A percentile compares a stretch with the other conserved stretches of the same genome.
These are phyloP conservation scores for Coelopa frigida DNA, from an alignment of 1,140 invertebrate genomes.

Conservation along the genomic window DNA sequence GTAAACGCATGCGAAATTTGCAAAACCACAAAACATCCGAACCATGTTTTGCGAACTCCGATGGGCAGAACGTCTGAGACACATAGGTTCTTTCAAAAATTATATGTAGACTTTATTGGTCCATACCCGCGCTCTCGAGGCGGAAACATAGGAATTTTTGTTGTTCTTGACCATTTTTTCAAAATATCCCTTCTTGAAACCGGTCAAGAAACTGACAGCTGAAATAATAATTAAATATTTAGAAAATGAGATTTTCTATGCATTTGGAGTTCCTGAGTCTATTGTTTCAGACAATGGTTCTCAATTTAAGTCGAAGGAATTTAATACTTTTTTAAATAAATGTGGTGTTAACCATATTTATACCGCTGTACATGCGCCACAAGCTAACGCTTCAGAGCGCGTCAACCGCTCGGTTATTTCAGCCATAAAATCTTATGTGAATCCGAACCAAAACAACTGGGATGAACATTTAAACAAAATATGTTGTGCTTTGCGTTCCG, in stretches of 20 bases:
- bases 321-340: no score
- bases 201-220: not conserved
- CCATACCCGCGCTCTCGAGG: slow-evolving; percentile 6
- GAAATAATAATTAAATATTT: slow-evolving; percentile 2
- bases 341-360: slow-evolving; percentile 3
- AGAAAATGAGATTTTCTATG: not conserved
- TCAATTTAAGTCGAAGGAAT: no score
- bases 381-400: slow-evolving; percentile 6
- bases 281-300: slow-evolving; percentile 1
- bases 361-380: slow-evolving; percentile 3
- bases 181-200: slow-evolving; percentile 1
- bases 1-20: slow-evolving; percentile 4
- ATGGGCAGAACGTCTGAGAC: no score
- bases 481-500: no score
- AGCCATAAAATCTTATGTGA: slow-evolving; percentile 1
- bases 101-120: slow-evolving; percentile 9
- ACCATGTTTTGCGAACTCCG: no score
- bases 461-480: no score
- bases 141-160: slow-evolving; percentile 4
- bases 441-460: slow-evolving; percentile 2
- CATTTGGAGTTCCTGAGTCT: slow-evolving; percentile 6
- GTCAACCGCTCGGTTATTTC: slow-evolving; percentile 6
- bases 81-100: slow-evolving; percentile 1
- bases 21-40: slow-evolving; percentile 6
- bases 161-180: slow-evolving; percentile 7